Evolutionary conservation across 2,888 invertebrate species (phyloP), one percentile per base, ranked within the genome.

Genomic region (Hesperia comma): DNA sequence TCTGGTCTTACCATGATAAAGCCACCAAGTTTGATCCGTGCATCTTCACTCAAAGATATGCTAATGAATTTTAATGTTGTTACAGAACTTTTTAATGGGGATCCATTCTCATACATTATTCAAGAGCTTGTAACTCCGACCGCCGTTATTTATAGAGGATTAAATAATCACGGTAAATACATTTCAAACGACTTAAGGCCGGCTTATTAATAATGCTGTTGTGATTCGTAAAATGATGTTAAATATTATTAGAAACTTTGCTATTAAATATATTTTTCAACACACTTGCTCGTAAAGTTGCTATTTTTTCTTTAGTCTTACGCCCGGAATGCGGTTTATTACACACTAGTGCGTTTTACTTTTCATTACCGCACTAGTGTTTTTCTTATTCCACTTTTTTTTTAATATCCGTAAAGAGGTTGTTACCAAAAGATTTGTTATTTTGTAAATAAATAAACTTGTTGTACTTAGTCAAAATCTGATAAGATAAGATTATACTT

Each of bases 51-150:
- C 60, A 54, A 66, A 66, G 66, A 53, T 66, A 60, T 60, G 60
- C 43, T 60, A 66, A 66, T 66, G 60, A 66, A 66, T 60, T 67
- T 61, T 61, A 61, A 67, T 61, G 46, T 43, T 58, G 54, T 37
- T 43, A 61, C 55, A 67, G 49, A 61, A 67, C 46, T 67, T 67
- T 67, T 61, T 67, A 67, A 67, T 67, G 40, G 67, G 32, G 55
- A 67, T 67, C 21, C 67, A 49, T 55, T 61, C 55, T 61, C 61
- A 61, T 67, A 49, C 55, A 67, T 57, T n/a, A 67, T 67, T 67
- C 55, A 67, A 14, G 15, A 62, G 54, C 26, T 60, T 62, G 53
- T 57, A 46, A 55, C 57, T 40, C 55, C 33, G 6, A 32, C 19
- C 57, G 32, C 62, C 19, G 56, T 66, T 67, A 68, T 58, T 63